Percentiles rank a stretch among this genome's conserved stretches.
Evolutionary conservation across 2,797 vertebrate species (phyloP).

Genomic region (Sebastes matsubarae): DNA sequence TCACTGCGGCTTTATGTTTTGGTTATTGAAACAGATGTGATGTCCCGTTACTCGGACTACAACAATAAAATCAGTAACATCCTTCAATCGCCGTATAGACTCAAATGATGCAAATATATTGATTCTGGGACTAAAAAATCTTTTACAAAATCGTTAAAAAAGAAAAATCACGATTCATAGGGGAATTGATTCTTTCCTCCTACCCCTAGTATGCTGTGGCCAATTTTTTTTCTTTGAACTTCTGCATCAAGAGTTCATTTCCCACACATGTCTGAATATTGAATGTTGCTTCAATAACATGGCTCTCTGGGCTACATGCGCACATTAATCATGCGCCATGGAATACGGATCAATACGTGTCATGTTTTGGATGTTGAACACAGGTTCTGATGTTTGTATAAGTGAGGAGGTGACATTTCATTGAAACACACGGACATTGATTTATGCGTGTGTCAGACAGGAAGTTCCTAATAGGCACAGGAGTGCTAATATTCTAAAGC

Average conservation of each 20-base stretch:
- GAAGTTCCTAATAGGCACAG: not conserved
- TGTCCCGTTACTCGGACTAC: too few species aligned
- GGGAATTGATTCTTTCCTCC: too few species aligned
- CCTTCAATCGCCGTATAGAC: too few species aligned
- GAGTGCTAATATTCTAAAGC: constrained; percentile 28
- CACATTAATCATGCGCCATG: constrained; percentile 21
- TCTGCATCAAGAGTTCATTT: not conserved
- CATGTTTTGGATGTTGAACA: constrained; percentile 33
- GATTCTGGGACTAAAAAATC: too few species aligned
- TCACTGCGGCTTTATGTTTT: too few species aligned
- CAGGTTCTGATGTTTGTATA: constrained; percentile 13
- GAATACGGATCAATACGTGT: constrained; percentile 50
- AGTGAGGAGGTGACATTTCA: constrained; percentile 6
- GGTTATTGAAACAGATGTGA: too few species aligned
- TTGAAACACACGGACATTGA: constrained; percentile 8
- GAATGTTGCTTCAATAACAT: not conserved
- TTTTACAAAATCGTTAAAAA: too few species aligned
- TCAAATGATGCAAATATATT: too few species aligned
- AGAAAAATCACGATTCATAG: too few species aligned
- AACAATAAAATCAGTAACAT: too few species aligned
- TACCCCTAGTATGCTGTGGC: not conserved
- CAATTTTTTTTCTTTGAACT: not conserved
- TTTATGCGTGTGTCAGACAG: not conserved
- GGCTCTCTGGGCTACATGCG: not conserved
- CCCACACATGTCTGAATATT: not conserved